A percentile compares a stretch with the other conserved stretches of the same genome.
phyloP scores from a whole-genome alignment of 2,113 vertebrate species.

The Rhabdomys dilectus region DNA sequence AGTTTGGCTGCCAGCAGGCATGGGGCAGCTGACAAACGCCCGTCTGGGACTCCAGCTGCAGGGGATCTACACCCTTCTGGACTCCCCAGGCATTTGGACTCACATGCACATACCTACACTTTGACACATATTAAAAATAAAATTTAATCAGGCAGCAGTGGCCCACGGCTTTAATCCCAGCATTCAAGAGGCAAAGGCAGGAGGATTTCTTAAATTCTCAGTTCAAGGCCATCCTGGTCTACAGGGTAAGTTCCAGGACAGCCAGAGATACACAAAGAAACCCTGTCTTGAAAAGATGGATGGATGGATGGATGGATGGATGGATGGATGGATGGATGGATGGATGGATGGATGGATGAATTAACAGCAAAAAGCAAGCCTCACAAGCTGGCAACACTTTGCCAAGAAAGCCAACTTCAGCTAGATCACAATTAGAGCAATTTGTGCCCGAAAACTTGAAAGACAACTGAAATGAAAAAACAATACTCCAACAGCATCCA shows the following conservation, averaged over 20 bases:
- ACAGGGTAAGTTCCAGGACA: not conserved
- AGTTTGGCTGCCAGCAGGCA: not conserved
- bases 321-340: too few species aligned
- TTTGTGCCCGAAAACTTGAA: not conserved
- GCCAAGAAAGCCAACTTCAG: not conserved
- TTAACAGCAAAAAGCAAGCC: not conserved
- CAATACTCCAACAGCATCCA: not conserved
- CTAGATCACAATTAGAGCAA: not conserved
- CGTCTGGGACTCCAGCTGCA: not conserved
- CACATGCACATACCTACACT: not conserved
- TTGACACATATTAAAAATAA: not conserved
- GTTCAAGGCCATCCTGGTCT: not conserved
- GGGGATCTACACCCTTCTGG: not conserved
- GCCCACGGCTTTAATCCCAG: not conserved
- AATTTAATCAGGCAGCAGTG: not conserved
- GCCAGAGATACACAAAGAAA: not conserved
- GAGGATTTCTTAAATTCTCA: not conserved
- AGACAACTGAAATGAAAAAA: conserved; percentile 5
- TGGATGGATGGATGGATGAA: not conserved
- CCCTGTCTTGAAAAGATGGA: not conserved
- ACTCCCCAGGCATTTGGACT: not conserved
- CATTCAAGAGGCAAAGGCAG: not conserved
- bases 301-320: not conserved
- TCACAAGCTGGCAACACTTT: not conserved
- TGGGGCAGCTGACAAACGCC: not conserved